Base-by-base conservation (phyloP, 2,113 vertebrate species). In the Colistium nudipinnis region DNA sequence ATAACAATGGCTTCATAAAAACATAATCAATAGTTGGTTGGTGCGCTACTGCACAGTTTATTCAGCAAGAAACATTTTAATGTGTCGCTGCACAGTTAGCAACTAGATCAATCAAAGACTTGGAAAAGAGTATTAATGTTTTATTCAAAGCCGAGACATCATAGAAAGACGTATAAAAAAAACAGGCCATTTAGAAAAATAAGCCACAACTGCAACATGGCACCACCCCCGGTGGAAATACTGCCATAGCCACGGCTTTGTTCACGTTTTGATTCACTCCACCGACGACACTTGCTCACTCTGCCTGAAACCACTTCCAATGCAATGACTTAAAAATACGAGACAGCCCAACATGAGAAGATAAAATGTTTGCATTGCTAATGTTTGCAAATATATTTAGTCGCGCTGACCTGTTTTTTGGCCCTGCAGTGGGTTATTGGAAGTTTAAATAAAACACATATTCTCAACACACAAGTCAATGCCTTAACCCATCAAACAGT, bases 331-430 rank as follows among this genome's bases (percentile, higher is more conserved):
- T 38, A 31, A 4, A 25, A 63, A 31, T 20, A 52, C 16, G 19
- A 76, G 84, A 76, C 87, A 85, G 74, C 30, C 33, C 61, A 71
- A 77, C 35, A 38, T 0, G 45, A 48, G 54, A 16, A 11, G 22
- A 56, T 44, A 56, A 55, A 70, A 80, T 81, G 74, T 89, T 91
- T 89, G 81, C 81, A 83, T 86, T 86, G 65, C 69, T 79, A 81
- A 84, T 86, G 51, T 75, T 68, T 36, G 79, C 53, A 57, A 82
- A 78, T 86, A 81, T 85, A 87, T 87, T 87, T 76, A 81, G 79
- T 28, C 51, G 17, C 16, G 45, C 27, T 66, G 87, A 80, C 74
- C 57, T 53, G 54, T 28, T 28, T 56, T 74, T 17, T 39, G 48
- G 45, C 62, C 72, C 22, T 14, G n/a, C 17, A 6, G 5, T 1